These are phyloP conservation scores for Drosophila anceps DNA, from an alignment of 2,888 invertebrate genomes.

Conservation along the genomic window DNA sequence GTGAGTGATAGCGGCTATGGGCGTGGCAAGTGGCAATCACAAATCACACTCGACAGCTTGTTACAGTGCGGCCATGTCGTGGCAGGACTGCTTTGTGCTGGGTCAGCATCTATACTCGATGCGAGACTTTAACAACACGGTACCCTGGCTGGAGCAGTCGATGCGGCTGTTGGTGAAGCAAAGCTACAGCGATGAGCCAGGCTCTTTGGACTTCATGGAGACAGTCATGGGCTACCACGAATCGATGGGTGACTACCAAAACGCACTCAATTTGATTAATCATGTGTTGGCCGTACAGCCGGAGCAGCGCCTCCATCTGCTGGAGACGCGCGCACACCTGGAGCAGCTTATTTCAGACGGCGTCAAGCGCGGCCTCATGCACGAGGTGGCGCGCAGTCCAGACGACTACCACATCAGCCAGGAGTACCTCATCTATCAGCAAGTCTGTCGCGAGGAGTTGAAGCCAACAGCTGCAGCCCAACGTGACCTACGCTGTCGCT, in stretches of 20 bases:
- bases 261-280: slow-evolving; percentile 94
- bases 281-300: slow-evolving; percentile 92
- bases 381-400: slow-evolving; percentile 50
- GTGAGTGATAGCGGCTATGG: slow-evolving; percentile 78
- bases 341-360: slow-evolving; percentile 89
- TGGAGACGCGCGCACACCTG: slow-evolving; percentile 94
- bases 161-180: slow-evolving; percentile 90
- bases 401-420: slow-evolving; percentile 62
- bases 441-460: slow-evolving; percentile 79
- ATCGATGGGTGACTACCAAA: slow-evolving; percentile 88
- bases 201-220: slow-evolving; percentile 79
- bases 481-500: slow-evolving; percentile 67
- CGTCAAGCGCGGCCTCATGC: slow-evolving; percentile 68
- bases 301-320: slow-evolving; percentile 91
- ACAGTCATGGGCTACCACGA: slow-evolving; percentile 75
- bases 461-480: slow-evolving; percentile 37
- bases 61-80: slow-evolving; percentile 88
- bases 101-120: slow-evolving; percentile 94
- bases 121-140: slow-evolving; percentile 95
- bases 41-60: slow-evolving; percentile 38
- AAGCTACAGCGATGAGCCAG: slow-evolving; percentile 61
- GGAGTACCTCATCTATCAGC: slow-evolving; percentile 85
- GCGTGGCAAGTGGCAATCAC: slow-evolving; percentile 38
- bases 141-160: slow-evolving; percentile 97
- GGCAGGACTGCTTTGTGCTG: slow-evolving; percentile 97